Percentiles rank a stretch among this genome's conserved stretches.
phyloP scores from a whole-genome alignment of 1,140 invertebrate species.

The Rhynchophorus ferrugineus region DNA sequence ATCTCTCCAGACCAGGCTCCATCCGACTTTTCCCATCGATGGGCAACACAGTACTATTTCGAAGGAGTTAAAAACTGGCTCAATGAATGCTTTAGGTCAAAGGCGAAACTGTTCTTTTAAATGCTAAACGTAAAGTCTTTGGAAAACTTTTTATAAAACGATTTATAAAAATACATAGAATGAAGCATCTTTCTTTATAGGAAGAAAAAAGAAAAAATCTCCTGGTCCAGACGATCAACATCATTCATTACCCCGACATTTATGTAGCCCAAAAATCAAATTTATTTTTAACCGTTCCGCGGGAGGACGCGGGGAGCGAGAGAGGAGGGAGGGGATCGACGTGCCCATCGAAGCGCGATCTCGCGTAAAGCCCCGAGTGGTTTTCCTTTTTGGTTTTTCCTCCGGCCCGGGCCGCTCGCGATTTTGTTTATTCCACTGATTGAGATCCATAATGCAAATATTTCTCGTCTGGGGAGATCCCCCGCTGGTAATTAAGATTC shows the following conservation, averaged over 20 bases:
- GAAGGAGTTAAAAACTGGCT: too few species aligned
- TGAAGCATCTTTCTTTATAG: too few species aligned
- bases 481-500: not conserved
- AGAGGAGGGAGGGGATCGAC: constrained; percentile 16
- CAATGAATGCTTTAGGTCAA: too few species aligned
- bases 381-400: constrained; percentile 32
- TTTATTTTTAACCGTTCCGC: constrained; percentile 24
- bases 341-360: constrained; percentile 28
- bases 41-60: too few species aligned
- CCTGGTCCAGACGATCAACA: too few species aligned
- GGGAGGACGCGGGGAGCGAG: constrained; percentile 11
- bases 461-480: not conserved
- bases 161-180: too few species aligned
- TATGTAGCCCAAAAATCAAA: constrained; percentile 27
- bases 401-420: not conserved
- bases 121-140: too few species aligned
- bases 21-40: too few species aligned
- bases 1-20: too few species aligned
- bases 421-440: not conserved
- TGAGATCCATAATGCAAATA: not conserved
- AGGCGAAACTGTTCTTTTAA: too few species aligned
- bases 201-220: too few species aligned
- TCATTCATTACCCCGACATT: constrained; percentile 23
- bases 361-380: constrained; percentile 33
- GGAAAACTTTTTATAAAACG: too few species aligned